Base-by-base conservation (phyloP, 2,797 vertebrate genomes). In the Atherinosoma microstoma region DNA sequence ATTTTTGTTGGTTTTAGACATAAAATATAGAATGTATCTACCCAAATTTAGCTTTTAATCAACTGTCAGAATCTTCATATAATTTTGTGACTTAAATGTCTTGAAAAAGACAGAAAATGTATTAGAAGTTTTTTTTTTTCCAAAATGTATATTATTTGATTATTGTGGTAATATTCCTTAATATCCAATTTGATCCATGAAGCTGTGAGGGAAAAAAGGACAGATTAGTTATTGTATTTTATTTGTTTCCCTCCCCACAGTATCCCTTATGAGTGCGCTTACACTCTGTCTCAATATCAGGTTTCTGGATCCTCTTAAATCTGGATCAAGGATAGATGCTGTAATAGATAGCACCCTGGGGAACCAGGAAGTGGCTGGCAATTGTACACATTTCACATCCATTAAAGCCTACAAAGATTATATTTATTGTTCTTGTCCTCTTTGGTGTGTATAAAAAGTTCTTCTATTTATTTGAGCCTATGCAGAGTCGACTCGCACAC, bases 281-380 rank as follows among this genome's bases (percentile, higher is more conserved):
- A n/a, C 30, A 24, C 32, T 18, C 3, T 45, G 8, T 27, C 9
- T 36, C 29, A 18, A 54, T 54, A 13, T 20, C 15, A 13, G 11
- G 5, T 69, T 49, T 11, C 30, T 18, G 24, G 16, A 38, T 15
- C 2, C 12, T 35, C 57, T 20, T 29, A 35, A 60, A 38, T 51
- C 27, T 45, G 20, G 47, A 42, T 54, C 20, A 62, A 11, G 29
- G 24, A 70, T 42, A 6, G 16, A 36, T 71, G 59, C 22, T 70
- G 10, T 20, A 63, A 45, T 20, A 11, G 15, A 3, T 0, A 20
- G 29, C 53, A 24, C 36, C n/a, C 8, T 24, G 16, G 34, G 32
- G 18, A 40, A 38, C 3, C 34, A 60, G 7, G 6, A 35, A 5
- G 4, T n/a, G 10, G 67, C 29, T n/a, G 18, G 24, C 30, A 22